Conservation (phyloP, 2,888 invertebrate species). For the Drosophila melanosoma region DNA sequence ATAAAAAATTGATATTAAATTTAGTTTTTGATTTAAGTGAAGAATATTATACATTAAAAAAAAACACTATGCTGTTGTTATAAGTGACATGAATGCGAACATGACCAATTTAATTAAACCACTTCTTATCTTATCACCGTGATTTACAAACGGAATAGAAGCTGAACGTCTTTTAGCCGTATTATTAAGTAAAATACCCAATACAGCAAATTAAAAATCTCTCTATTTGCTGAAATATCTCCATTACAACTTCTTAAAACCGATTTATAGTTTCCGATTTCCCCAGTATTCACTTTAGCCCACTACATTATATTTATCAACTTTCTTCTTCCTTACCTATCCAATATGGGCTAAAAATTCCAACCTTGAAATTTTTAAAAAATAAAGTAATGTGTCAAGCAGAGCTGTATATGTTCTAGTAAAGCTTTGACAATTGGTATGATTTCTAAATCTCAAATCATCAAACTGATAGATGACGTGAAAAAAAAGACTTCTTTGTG, state of each 20-base stretch:
- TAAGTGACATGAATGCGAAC: background rate
- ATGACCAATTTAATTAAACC: background rate
- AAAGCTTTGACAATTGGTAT: background rate
- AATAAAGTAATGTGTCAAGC: background rate
- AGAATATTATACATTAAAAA: background rate
- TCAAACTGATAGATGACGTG: background rate
- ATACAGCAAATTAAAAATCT: background rate
- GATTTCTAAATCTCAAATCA: background rate
- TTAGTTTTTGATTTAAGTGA: background rate
- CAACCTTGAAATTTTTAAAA: background rate
- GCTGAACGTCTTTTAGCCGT: background rate
- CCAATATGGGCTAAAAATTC: background rate
- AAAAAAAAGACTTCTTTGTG: background rate
- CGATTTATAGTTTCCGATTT: background rate
- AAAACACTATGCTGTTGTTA: background rate
- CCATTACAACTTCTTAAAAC: background rate
- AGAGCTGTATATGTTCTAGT: background rate
- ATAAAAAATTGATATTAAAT: background rate
- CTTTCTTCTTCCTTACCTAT: background rate
- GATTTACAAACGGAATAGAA: background rate
- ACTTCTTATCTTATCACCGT: background rate
- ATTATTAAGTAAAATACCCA: background rate
- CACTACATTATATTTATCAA: background rate
- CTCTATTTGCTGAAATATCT: background rate
- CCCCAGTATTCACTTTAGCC: background rate